Evolutionary conservation across 2,888 invertebrate species (phyloP).

Genomic region (Drosophila mayaguana): DNA sequence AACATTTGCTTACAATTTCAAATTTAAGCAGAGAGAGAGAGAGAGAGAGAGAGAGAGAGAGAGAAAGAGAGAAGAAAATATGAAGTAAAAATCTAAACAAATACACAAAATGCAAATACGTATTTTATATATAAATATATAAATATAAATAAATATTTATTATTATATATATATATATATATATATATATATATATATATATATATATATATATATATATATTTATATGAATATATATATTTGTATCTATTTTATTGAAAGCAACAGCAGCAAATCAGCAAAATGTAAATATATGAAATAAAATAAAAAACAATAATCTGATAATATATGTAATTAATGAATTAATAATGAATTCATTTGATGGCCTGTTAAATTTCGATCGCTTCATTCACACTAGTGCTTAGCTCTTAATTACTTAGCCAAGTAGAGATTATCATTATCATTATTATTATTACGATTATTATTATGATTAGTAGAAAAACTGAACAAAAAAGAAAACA

Average conservation of each 20-base stretch:
- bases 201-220: constrained; percentile 68
- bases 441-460: constrained; percentile 52
- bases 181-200: constrained; percentile 68
- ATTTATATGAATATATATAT: constrained; percentile 69
- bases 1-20: constrained; percentile 54
- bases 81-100: background rate
- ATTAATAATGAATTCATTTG: constrained; percentile 27
- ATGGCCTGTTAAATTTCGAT: constrained; percentile 34
- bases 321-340: constrained; percentile 24
- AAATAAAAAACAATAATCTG: constrained; percentile 6
- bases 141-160: constrained; percentile 46
- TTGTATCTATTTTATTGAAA: constrained; percentile 67
- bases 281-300: constrained; percentile 37
- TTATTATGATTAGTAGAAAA: constrained; percentile 64
- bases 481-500: constrained; percentile 53
- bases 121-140: constrained; percentile 76
- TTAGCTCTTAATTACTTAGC: constrained; percentile 60
- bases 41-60: no score
- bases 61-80: constrained; percentile 4
- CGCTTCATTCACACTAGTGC: constrained; percentile 48
- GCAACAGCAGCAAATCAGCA: constrained; percentile 21
- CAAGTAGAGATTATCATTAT: constrained; percentile 61
- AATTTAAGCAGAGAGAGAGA: constrained; percentile 41
- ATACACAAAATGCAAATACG: constrained; percentile 38
- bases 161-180: constrained; percentile 67